Percentiles rank a stretch among this genome's conserved stretches.
phyloP scores from a whole-genome alignment of 2,797 vertebrate species.

The Argyrosomus regius region DNA sequence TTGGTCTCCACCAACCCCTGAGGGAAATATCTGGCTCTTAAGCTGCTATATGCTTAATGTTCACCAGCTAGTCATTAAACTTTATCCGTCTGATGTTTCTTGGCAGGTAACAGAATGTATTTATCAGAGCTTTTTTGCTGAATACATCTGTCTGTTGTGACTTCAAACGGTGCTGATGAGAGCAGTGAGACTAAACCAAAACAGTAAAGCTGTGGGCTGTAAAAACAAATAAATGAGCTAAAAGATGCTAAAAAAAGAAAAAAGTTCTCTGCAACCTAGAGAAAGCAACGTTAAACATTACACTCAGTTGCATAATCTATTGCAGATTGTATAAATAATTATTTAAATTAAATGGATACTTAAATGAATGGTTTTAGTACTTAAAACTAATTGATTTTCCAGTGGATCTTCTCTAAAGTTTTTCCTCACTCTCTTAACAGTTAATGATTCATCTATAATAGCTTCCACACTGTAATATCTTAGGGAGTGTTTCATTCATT shows the following conservation, averaged over 20 bases:
- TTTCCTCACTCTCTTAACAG: not conserved
- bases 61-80: not conserved
- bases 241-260: not conserved
- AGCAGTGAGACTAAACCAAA: not conserved
- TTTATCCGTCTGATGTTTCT: too few relatives aligned
- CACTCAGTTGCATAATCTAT: not conserved
- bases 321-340: not conserved
- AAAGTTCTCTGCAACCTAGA: not conserved
- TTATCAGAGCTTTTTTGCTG: not conserved
- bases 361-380: too few relatives aligned
- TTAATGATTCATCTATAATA: conserved; percentile 1
- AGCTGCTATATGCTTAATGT: not conserved
- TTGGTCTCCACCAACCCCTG: not conserved
- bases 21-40: not conserved
- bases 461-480: conserved; percentile 7
- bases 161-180: not conserved
- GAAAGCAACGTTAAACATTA: not conserved
- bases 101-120: too few relatives aligned
- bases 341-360: too few relatives aligned
- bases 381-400: not conserved
- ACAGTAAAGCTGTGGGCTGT: not conserved
- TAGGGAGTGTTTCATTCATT: conserved; percentile 16
- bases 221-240: not conserved
- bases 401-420: not conserved
- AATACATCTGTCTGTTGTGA: too few relatives aligned